phyloP scores from a whole-genome alignment of 1,140 invertebrate species.

The Luehdorfia chinensis region DNA sequence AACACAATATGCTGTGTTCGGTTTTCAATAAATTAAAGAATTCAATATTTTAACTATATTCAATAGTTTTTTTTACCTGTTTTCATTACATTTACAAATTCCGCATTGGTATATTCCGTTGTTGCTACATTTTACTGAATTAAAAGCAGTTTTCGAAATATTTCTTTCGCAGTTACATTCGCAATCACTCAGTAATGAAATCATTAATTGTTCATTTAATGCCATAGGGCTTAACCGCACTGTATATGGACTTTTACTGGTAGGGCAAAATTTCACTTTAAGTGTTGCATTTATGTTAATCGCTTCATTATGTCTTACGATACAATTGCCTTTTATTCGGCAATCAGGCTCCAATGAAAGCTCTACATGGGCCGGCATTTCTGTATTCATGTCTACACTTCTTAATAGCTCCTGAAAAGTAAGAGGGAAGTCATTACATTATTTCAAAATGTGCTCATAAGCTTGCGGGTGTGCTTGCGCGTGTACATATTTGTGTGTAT shows the following conservation, averaged over 20 bases:
- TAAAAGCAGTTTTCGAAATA: conserved; percentile 55
- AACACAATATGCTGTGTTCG: too few relatives aligned
- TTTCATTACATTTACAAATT: conserved; percentile 82
- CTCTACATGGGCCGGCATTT: conserved; percentile 32
- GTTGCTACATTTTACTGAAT: conserved; percentile 70
- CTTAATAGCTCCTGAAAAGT: conserved; percentile 35
- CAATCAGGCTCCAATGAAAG: conserved; percentile 39
- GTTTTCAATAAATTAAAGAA: too few relatives aligned
- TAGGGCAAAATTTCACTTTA: conserved; percentile 31
- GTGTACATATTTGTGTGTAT: too few relatives aligned
- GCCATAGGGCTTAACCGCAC: conserved; percentile 33
- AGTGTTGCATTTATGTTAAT: conserved; percentile 33
- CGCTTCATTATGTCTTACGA: conserved; percentile 24
- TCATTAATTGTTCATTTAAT: conserved; percentile 36
- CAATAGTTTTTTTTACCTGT: too few relatives aligned
- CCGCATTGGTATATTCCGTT: conserved; percentile 83
- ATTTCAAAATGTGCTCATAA: too few relatives aligned
- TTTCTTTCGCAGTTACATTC: conserved; percentile 61
- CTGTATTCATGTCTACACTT: conserved; percentile 26
- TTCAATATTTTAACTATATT: too few relatives aligned
- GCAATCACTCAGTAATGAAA: conserved; percentile 73
- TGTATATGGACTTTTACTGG: conserved; percentile 16
- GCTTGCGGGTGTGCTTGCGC: too few relatives aligned
- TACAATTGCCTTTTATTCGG: conserved; percentile 30
- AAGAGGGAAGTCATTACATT: too few relatives aligned